phyloP scores from a whole-genome alignment of 2,888 invertebrate genomes.

The Rotaria macrura region DNA sequence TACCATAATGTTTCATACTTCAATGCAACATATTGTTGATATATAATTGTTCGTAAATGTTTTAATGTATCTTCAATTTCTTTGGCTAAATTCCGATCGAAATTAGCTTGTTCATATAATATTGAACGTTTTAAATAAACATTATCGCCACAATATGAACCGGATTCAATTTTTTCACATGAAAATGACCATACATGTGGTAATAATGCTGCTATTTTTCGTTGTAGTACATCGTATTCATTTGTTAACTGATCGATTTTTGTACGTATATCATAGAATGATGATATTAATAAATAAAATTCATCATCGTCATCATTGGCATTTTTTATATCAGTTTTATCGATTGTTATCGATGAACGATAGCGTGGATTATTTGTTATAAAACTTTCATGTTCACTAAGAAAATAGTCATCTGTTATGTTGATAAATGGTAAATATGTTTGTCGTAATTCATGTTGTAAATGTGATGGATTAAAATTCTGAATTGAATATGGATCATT shows the following conservation, averaged over 20 bases:
- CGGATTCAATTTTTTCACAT: not conserved
- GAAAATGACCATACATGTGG: slow-evolving; percentile 19
- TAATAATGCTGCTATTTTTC: not conserved
- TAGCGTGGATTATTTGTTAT: not conserved
- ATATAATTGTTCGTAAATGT: slow-evolving; percentile 5
- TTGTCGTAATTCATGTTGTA: not conserved
- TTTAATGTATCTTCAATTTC: slow-evolving; percentile 21
- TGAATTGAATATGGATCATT: not conserved
- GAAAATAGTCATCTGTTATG: not conserved
- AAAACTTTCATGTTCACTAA: not conserved
- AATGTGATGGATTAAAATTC: not conserved
- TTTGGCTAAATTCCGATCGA: slow-evolving; percentile 6
- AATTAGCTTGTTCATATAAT: slow-evolving; percentile 4
- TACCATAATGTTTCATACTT: slow-evolving; percentile 20
- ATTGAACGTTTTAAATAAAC: slow-evolving; percentile 21
- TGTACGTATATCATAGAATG: slow-evolving; percentile 14
- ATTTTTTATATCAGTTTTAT: not conserved
- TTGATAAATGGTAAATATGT: slow-evolving; percentile 6
- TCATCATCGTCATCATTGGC: not conserved
- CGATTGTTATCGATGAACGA: not conserved
- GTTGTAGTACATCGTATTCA: slow-evolving; percentile 15
- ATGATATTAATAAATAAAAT: slow-evolving; percentile 1
- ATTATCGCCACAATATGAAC: slow-evolving; percentile 17
- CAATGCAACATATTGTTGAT: slow-evolving; percentile 13
- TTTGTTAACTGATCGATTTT: slow-evolving; percentile 9